A percentile compares a stretch with the other conserved stretches of the same genome.
These are phyloP conservation scores for Liparis tanakae DNA, from an alignment of 2,797 vertebrate species.

Conservation along the genomic window DNA sequence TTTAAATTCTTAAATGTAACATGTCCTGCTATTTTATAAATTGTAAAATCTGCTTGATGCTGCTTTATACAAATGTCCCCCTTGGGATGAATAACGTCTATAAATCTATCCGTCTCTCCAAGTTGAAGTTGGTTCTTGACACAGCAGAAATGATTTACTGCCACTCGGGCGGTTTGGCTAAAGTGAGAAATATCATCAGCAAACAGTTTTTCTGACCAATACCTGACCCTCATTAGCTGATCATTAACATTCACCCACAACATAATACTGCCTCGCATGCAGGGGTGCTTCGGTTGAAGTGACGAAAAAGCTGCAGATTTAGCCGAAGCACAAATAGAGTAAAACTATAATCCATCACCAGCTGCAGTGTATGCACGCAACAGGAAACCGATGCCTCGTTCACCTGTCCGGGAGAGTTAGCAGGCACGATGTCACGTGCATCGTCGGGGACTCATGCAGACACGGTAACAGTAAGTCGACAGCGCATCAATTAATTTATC, in stretches of 20 bases:
- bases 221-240: neutral
- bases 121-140: neutral
- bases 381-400: neutral
- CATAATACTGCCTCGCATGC: no score
- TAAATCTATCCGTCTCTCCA: no score
- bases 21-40: no score
- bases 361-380: neutral
- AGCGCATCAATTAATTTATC: neutral
- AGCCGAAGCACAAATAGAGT: no score
- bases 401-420: neutral
- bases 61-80: no score
- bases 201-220: neutral
- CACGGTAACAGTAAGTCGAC: neutral
- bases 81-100: no score
- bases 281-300: no score
- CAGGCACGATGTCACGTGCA: neutral
- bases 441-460: neutral
- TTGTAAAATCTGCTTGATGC: no score
- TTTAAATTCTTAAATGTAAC: neutral
- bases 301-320: no score
- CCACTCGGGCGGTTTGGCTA: neutral
- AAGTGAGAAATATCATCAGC: slow-evolving; percentile 14
- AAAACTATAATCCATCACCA: no score
- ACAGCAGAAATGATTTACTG: neutral
- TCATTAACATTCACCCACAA: neutral